Percentiles rank a stretch among this genome's conserved stretches.
Evolutionary conservation across 2,797 vertebrate genomes (phyloP).

Genomic region (Tragopan temminckii): DNA sequence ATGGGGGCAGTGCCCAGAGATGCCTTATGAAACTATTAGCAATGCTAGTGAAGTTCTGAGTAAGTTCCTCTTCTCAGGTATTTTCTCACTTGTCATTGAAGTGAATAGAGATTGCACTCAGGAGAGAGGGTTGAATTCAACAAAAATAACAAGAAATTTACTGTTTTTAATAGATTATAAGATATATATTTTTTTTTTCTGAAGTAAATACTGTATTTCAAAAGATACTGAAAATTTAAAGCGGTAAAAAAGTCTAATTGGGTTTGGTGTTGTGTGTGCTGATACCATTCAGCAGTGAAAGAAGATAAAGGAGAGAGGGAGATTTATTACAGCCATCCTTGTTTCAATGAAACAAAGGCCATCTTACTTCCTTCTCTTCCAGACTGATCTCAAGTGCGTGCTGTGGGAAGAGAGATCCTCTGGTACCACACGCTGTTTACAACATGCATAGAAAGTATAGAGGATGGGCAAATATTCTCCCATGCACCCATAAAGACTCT

Average conservation of each 20-base stretch:
- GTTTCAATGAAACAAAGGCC: background rate
- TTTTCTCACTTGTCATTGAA: too few species aligned
- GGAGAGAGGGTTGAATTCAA: too few species aligned
- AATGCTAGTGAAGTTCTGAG: too few species aligned
- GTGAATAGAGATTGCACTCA: too few species aligned
- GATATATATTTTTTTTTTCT: too few species aligned
- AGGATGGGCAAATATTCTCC: background rate
- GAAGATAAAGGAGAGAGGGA: background rate
- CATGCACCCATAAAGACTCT: background rate
- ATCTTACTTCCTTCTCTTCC: background rate
- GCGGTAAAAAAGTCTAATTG: background rate
- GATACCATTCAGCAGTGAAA: background rate
- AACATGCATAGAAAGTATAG: background rate
- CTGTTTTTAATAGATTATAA: too few species aligned
- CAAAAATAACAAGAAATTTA: too few species aligned
- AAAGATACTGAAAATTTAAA: background rate
- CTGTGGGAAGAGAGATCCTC: background rate
- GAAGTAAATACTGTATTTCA: background rate
- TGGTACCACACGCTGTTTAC: too few species aligned
- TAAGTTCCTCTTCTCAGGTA: too few species aligned
- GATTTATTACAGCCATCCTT: background rate
- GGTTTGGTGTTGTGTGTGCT: accelerated
- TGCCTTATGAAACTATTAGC: too few species aligned
- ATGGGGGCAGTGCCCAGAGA: too few species aligned
- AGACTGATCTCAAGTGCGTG: background rate